Evolutionary conservation across 2,113 vertebrate genomes (phyloP), one percentile per base, ranked within the genome.

Genomic region (Gymnogyps californianus): DNA sequence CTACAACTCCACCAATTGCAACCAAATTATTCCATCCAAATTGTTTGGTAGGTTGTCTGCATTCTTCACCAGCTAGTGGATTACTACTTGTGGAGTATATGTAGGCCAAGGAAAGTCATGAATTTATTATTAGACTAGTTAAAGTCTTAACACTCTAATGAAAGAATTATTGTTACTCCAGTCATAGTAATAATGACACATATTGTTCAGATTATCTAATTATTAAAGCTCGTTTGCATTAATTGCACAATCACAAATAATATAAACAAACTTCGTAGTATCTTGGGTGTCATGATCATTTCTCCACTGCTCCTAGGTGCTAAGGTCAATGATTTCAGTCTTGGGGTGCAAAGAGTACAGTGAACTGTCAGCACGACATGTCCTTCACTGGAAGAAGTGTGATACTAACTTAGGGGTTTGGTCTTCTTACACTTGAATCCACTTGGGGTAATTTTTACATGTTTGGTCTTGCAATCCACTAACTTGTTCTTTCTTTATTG

Each of bases 31-130:
- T 87, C 15, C 13, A 54, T 70, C 13, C 9, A 49, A 28, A 71
- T 18, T 1, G 0, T 6, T 61, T 21, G 6, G 3, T 47, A 57
- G 7, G 3, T 66, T 91, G 25, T 34, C 42, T 70, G 1, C 34
- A 28, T 66, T 87, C 19, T 55, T 65, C 18, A 75, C 5, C 13
- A 78, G 3, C 6, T 32, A 25, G 13, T 34, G 9, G 18, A 38
- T 40, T 58, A 32, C 11, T 59, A 34, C 9, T 40, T 91, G 14
- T 57, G 26, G 17, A 61, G 34, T 69, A 8, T 40, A 38, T 55
- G 15, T 17, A 24, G 20, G 31, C 13, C 57, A 64, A 49, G 11
- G 21, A 84, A 82, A 79, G 13, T 3, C 8, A 32, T 7, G 2
- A 16, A 34, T 87, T 83, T 96, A 49, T 40, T 78, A 22, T 36